A percentile compares a stretch with the other conserved stretches of the same genome.
phyloP scores from a whole-genome alignment of 2,113 vertebrate species.

The human (Homo sapiens) region DNA sequence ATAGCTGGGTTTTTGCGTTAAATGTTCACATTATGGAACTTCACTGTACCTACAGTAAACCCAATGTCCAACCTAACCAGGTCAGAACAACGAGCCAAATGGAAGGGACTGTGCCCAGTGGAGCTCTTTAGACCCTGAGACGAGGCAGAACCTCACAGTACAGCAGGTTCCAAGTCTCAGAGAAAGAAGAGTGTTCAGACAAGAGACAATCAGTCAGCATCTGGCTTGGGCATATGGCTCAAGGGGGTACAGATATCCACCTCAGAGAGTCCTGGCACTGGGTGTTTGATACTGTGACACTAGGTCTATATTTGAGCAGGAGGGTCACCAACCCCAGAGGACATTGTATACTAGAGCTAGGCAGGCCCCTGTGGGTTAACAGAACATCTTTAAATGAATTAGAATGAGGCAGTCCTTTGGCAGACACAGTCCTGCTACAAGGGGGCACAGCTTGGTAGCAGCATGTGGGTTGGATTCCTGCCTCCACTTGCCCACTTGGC shows the following conservation, averaged over 20 bases:
- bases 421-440: not conserved
- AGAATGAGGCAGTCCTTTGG: not conserved
- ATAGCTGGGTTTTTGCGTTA: not conserved
- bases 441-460: no score
- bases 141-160: not conserved
- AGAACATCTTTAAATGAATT: not conserved
- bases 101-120: not conserved
- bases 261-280: not conserved
- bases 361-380: not conserved
- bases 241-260: not conserved
- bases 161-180: not conserved
- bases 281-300: not conserved
- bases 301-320: not conserved
- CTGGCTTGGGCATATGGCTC: accelerated
- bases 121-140: not conserved
- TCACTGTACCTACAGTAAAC: not conserved
- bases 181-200: not conserved
- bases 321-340: not conserved
- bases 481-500: accelerated
- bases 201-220: not conserved
- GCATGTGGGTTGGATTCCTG: not conserved
- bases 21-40: not conserved
- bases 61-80: no score
- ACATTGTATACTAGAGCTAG: not conserved
- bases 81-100: not conserved